phyloP scores from a whole-genome alignment of 1,140 invertebrate species.

The Drosophila teissieri region DNA sequence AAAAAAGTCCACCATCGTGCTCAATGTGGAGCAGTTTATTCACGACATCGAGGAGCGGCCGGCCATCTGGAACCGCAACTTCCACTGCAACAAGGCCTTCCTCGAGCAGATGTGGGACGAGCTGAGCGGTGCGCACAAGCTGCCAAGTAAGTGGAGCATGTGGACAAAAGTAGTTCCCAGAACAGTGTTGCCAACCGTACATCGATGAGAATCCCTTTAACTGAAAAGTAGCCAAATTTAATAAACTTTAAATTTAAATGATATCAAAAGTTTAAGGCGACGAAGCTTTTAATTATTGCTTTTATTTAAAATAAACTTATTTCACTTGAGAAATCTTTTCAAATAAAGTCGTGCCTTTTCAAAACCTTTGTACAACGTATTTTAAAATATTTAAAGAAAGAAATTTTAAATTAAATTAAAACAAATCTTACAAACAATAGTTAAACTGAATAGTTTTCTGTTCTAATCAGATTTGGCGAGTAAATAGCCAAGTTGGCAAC shows the following conservation, averaged over 20 bases:
- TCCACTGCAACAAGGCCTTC: slow-evolving; percentile 83
- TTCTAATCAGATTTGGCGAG: slow-evolving; percentile 7
- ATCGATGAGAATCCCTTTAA: neutral
- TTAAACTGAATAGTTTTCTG: neutral
- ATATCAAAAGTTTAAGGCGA: no score
- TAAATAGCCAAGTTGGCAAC: slow-evolving; percentile 17
- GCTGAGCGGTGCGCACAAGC: slow-evolving; percentile 72
- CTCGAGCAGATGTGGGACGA: slow-evolving; percentile 84
- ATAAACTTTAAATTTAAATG: neutral
- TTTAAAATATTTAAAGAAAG: no score
- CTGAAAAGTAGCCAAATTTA: neutral
- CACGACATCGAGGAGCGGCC: slow-evolving; percentile 81
- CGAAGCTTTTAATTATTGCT: no score
- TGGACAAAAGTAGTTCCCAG: slow-evolving; percentile 9
- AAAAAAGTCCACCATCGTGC: slow-evolving; percentile 82
- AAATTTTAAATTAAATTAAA: no score
- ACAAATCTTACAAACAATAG: neutral
- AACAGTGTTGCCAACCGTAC: slow-evolving; percentile 18
- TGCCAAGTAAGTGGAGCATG: slow-evolving; percentile 74
- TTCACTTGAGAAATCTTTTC: no score
- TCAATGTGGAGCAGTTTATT: slow-evolving; percentile 84
- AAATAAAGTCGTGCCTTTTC: no score
- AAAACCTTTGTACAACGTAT: no score
- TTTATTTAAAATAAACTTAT: no score
- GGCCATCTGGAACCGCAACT: slow-evolving; percentile 84